A percentile compares a stretch with the other conserved stretches of the same genome.
Evolutionary conservation across 2,888 invertebrate genomes (phyloP).

Genomic region (Drosophila histrio): DNA sequence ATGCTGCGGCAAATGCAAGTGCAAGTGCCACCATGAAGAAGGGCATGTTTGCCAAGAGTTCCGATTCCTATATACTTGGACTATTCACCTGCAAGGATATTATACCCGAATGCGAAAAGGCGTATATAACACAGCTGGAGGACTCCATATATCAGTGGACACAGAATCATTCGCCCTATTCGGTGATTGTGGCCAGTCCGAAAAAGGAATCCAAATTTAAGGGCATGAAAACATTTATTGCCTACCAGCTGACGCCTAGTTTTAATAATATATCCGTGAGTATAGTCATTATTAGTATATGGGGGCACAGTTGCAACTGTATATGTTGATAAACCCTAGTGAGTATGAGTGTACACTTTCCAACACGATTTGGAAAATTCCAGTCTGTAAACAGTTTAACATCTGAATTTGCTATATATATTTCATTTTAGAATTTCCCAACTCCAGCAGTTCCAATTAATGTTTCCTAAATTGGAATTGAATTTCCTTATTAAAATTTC

Average conservation of each 20-base stretch:
- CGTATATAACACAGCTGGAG: conserved; percentile 90
- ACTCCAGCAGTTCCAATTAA: no score
- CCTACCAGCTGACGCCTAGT: conserved; percentile 97
- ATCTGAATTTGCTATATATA: no score
- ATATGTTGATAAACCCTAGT: conserved; percentile 2
- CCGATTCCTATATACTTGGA: conserved; percentile 95
- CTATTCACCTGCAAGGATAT: conserved; percentile 87
- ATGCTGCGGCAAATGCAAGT: conserved; percentile 43
- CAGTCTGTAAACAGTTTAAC: no score
- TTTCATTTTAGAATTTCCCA: no score
- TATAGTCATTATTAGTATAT: conserved; percentile 24
- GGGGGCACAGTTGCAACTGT: not conserved
- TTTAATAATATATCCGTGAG: conserved; percentile 95
- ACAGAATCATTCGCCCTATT: conserved; percentile 89
- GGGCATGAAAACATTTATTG: conserved; percentile 98
- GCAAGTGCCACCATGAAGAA: conserved; percentile 86
- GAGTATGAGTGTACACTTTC: conserved; percentile 4
- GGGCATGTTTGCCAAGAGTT: conserved; percentile 95
- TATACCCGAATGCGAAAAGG: conserved; percentile 89
- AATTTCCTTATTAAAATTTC: no score
- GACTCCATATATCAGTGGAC: conserved; percentile 92
- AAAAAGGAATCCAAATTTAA: conserved; percentile 99
- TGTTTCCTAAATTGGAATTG: no score
- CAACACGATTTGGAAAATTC: conserved; percentile 3
- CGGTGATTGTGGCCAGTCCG: conserved; percentile 95